These are phyloP conservation scores for Thymelicus lineola DNA, from an alignment of 2,888 invertebrate species.

Conservation along the genomic window DNA sequence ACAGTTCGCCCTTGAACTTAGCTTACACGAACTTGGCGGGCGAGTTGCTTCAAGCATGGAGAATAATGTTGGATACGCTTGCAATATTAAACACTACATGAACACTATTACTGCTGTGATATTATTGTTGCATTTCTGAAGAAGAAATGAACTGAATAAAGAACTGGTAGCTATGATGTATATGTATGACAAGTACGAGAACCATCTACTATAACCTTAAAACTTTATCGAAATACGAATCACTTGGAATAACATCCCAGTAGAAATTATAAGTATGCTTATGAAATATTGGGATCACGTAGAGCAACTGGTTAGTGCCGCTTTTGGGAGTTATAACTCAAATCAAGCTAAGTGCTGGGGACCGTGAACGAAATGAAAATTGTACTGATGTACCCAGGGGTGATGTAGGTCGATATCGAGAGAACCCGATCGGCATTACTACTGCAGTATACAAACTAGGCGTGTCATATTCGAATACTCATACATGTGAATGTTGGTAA, in stretches of 20 bases:
- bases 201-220: no score
- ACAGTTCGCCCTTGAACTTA: slow-evolving; percentile 3
- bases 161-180: no score
- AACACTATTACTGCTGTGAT: neutral
- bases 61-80: neutral
- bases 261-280: neutral
- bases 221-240: neutral
- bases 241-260: neutral
- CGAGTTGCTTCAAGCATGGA: neutral
- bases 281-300: slow-evolving; percentile 51
- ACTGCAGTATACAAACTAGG: no score
- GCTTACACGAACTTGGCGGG: slow-evolving; percentile 9
- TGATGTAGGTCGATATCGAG: neutral
- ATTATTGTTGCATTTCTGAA: neutral
- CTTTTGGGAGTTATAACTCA: slow-evolving; percentile 56
- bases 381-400: slow-evolving; percentile 1
- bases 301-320: slow-evolving; percentile 50
- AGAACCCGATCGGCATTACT: neutral
- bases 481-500: neutral
- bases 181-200: no score
- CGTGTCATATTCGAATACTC: no score
- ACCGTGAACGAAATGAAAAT: slow-evolving; percentile 41
- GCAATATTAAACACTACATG: slow-evolving; percentile 2
- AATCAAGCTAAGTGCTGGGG: slow-evolving; percentile 57
- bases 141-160: neutral